These are phyloP conservation scores for Callinectes sapidus DNA, from an alignment of 2,888 invertebrate genomes.

Conservation along the genomic window DNA sequence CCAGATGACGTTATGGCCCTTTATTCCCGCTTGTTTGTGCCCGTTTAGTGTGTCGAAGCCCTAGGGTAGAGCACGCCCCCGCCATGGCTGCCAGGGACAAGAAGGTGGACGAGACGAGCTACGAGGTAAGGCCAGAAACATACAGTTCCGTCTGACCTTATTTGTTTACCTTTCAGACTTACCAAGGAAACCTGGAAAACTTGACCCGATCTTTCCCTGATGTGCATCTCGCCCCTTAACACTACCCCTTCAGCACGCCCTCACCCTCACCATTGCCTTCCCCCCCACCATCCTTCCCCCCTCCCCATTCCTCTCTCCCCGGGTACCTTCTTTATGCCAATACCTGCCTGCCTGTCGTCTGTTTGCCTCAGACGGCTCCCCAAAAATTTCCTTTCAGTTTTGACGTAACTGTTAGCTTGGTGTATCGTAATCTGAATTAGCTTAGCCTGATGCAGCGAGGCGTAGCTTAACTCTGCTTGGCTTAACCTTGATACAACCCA, in stretches of 20 bases:
- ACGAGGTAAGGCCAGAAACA: slow-evolving; percentile 49
- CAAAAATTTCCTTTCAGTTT: no score
- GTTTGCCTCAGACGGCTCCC: no score
- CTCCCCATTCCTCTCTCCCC: neutral
- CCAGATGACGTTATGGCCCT: slow-evolving; percentile 6
- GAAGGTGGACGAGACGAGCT: slow-evolving; percentile 66
- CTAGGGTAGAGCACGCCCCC: neutral
- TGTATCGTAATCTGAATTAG: no score
- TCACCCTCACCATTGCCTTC: neutral
- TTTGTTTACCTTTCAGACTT: slow-evolving; percentile 46
- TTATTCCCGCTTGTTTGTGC: neutral
- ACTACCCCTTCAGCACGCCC: neutral
- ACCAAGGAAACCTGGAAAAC: neutral
- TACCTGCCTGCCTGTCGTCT: no score
- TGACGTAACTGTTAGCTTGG: no score
- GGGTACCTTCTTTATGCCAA: no score
- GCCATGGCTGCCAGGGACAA: slow-evolving; percentile 64
- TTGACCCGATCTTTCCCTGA: neutral
- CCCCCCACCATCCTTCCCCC: neutral
- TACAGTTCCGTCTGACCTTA: slow-evolving; percentile 42
- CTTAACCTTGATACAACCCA: no score
- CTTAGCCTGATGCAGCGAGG: no score
- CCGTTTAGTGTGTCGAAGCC: neutral
- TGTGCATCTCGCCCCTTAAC: no score
- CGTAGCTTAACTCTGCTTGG: no score